Percentiles rank a stretch among this genome's conserved stretches.
Conservation (phyloP, 2,797 vertebrate species). For the Diplodus sargus region DNA sequence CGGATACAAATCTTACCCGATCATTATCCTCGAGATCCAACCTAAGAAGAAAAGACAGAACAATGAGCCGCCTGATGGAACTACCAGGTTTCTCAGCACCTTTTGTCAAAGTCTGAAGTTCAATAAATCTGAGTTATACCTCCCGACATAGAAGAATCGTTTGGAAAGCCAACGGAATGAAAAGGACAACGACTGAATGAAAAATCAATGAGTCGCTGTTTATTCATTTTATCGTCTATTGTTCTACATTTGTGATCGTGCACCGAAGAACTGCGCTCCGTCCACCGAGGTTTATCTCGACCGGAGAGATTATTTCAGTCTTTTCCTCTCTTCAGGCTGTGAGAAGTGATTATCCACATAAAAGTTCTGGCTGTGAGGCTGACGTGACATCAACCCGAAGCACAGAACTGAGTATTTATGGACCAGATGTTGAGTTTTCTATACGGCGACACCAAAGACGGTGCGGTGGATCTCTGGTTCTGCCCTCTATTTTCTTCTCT, state of each 20-base stretch:
- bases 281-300: neutral
- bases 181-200: neutral
- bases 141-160: neutral
- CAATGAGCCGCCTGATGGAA: neutral
- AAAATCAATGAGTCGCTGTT: neutral
- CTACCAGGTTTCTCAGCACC: neutral
- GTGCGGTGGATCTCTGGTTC: too few species aligned
- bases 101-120: neutral
- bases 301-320: neutral
- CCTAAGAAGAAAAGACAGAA: too few species aligned
- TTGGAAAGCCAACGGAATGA: neutral
- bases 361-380: neutral
- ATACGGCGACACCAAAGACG: too few species aligned
- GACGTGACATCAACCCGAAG: slow-evolving; percentile 21
- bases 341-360: neutral
- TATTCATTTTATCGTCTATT: neutral
- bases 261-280: neutral
- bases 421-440: neutral
- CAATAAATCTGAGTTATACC: neutral
- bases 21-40: too few species aligned
- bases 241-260: neutral
- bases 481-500: neutral
- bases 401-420: neutral
- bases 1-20: too few species aligned
- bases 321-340: neutral